Base-by-base conservation (phyloP, 2,113 vertebrate genomes). In the Notarius lentiginosus region DNA sequence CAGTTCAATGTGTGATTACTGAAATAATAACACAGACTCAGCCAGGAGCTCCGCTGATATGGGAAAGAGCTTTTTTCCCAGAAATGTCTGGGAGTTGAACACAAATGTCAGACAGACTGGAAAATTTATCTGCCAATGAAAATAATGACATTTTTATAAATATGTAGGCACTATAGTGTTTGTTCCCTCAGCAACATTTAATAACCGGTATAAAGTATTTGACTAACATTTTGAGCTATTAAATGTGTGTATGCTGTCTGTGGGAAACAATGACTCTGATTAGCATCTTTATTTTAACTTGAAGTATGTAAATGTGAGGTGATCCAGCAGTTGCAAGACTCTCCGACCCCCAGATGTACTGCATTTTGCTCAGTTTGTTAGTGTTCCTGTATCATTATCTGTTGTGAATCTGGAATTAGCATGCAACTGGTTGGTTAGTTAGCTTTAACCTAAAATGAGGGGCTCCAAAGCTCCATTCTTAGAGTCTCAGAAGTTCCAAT, bases 41-140 rank as follows among this genome's bases (percentile, higher is more conserved):
- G 82, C n/a, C 65, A 84, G 51, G 7, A 72, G 76, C 14, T 22
- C 27, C 34, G 49, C 65, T 55, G 82, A 68, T 51, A 66, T 15
- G 61, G 65, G 82, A 41, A 81, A 30, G 27, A 66, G 27, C 47
- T 34, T 12, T 55, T 72, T 70, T 41, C 65, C 14, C 83, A 84
- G n/a, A 84, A 73, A 84, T 18, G 9, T 83, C n/a, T 56, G 51
- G 63, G 65, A 70, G 65, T 66, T 68, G 6, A 66, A 83, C 81
- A 81, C 56, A 61, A 41, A 79, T 56, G 56, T 58, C 61, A 53
- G 6, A 65, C 9, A 41, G 30, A 60, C 60, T 65, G 68, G 68
- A 84, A 58, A 47, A 53, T 30, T 34, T 15, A 27, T 11, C 27
- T 7, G 83, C 51, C 83, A 41, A 56, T 84, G 27, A 12, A 70